phyloP scores from a whole-genome alignment of 2,888 invertebrate genomes.

The Bimastos eiseni region DNA sequence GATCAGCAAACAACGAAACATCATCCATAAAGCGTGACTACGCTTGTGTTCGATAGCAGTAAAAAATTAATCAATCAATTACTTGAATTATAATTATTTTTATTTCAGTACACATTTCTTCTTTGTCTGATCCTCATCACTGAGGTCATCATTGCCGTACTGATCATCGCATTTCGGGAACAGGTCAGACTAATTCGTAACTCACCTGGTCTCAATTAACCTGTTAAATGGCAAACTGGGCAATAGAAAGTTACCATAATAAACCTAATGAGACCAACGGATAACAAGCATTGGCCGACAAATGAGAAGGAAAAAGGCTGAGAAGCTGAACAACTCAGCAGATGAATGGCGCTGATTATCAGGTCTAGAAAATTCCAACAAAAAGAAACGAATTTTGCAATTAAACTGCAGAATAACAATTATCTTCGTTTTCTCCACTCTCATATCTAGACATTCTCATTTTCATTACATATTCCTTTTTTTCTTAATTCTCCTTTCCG shows the following conservation, averaged over 20 bases:
- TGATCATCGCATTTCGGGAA: constrained; percentile 17
- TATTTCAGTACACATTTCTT: not conserved
- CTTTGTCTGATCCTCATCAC: not conserved
- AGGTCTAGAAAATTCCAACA: not conserved
- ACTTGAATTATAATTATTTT: not conserved
- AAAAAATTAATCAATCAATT: too few species aligned
- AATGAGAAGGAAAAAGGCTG: not conserved
- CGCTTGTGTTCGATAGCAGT: too few species aligned
- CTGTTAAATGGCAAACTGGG: not conserved
- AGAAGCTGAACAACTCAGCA: not conserved
- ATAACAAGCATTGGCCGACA: not conserved
- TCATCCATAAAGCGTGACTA: too few species aligned
- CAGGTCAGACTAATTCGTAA: not conserved
- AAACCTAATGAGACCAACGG: not conserved
- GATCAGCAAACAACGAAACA: too few species aligned
- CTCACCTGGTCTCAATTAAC: not conserved
- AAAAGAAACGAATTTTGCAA: not conserved
- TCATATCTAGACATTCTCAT: too few species aligned
- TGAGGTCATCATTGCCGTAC: not conserved
- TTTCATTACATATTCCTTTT: not conserved
- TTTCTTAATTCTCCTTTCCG: not conserved
- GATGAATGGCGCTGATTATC: not conserved
- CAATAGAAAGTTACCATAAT: not conserved
- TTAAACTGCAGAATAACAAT: not conserved
- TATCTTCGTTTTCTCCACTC: too few species aligned